A percentile compares a stretch with the other conserved stretches of the same genome.
These are phyloP conservation scores for Tringa solitaria DNA, from an alignment of 2,113 vertebrate genomes.

Conservation along the genomic window DNA sequence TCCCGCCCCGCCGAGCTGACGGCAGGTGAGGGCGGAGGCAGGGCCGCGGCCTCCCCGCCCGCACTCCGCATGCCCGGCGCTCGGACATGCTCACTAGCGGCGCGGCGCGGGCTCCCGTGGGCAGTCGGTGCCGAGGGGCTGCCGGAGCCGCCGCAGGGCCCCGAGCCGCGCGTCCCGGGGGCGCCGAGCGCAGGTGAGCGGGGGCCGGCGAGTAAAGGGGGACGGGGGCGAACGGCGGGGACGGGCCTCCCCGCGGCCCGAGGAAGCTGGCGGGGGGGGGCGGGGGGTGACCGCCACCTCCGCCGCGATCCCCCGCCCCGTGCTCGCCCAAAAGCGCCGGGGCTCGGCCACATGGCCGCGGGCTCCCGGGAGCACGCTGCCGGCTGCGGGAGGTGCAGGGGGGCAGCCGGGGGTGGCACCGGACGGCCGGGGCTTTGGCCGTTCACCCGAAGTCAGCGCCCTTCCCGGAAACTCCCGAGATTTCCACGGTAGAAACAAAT, in stretches of 20 bases:
- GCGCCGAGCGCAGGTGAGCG: background rate
- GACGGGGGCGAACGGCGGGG: background rate
- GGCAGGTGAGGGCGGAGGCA: conserved; percentile 36
- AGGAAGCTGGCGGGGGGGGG: background rate
- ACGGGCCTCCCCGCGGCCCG: background rate
- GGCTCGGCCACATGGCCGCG: background rate
- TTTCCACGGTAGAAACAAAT: background rate
- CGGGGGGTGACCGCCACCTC: background rate
- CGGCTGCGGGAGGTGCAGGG: background rate
- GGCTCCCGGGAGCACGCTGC: background rate
- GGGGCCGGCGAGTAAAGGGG: background rate
- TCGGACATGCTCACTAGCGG: conserved; percentile 56
- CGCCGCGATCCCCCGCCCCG: background rate
- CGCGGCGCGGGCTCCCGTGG: conserved; percentile 1
- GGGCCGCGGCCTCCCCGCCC: background rate
- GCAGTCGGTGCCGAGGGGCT: background rate
- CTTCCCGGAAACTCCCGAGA: conserved; percentile 7
- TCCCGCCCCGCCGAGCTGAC: background rate
- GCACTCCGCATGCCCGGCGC: conserved; percentile 34
- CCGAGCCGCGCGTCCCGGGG: background rate
- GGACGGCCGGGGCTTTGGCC: background rate
- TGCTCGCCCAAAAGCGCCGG: background rate
- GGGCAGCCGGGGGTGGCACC: background rate
- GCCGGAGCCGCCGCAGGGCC: background rate
- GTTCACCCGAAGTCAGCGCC: background rate